Evolutionary conservation across 2,888 invertebrate species (phyloP).

Genomic region (Himalopsyche japonica): DNA sequence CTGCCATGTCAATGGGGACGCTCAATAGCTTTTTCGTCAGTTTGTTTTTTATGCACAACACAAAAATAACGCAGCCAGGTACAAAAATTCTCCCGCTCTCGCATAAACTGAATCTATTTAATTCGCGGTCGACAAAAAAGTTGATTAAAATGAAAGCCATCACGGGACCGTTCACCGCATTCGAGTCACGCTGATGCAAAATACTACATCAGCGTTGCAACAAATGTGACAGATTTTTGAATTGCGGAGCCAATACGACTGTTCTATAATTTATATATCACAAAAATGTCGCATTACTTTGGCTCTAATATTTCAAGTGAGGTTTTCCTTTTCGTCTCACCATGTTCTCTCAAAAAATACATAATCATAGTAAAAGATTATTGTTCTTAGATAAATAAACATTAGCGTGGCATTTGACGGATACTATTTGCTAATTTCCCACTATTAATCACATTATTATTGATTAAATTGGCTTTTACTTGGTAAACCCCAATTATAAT

Average conservation of each 20-base stretch:
- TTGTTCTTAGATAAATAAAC: too few species aligned
- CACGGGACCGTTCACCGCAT: constrained; percentile 4
- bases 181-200: not conserved
- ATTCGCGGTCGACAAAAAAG: constrained; percentile 29
- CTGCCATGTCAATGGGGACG: constrained; percentile 4
- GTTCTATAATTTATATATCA: too few species aligned
- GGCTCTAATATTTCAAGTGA: too few species aligned
- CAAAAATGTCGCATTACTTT: too few species aligned
- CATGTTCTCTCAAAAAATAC: too few species aligned
- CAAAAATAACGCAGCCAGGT: constrained; percentile 4
- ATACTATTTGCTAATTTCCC: too few species aligned
- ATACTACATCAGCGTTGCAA: not conserved
- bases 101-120: constrained; percentile 11
- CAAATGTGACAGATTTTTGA: constrained; percentile 1
- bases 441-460: too few species aligned
- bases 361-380: too few species aligned
- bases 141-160: constrained; percentile 21
- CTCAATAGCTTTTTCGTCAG: not conserved
- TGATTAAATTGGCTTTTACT: too few species aligned
- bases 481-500: too few species aligned
- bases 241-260: not conserved
- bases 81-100: not conserved
- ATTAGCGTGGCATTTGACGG: too few species aligned
- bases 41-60: not conserved
- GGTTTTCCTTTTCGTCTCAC: too few species aligned